Percentiles rank a stretch among this genome's conserved stretches.
Evolutionary conservation across 2,888 invertebrate genomes (phyloP).

Genomic region (Parochlus steinenii): DNA sequence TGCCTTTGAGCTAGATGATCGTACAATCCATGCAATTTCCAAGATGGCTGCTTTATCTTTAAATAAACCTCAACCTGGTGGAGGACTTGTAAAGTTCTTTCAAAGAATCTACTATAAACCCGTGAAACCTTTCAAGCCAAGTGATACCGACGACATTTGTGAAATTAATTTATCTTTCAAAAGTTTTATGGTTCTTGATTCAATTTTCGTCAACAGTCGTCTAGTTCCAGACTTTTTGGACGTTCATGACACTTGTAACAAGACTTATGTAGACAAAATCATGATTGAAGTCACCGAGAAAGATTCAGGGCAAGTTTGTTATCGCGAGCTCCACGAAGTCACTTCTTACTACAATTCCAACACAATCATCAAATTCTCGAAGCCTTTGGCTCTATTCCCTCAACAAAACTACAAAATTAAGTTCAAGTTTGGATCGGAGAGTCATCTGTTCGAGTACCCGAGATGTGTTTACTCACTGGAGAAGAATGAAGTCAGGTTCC

Average conservation of each 20-base stretch:
- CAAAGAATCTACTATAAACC: constrained; percentile 28
- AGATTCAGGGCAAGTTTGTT: not conserved
- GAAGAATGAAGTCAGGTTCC: constrained; percentile 10
- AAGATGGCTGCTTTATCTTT: constrained; percentile 1
- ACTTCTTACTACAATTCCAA: constrained; percentile 13
- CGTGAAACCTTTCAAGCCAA: constrained; percentile 25
- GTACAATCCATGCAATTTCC: not conserved
- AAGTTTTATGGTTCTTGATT: constrained; percentile 24
- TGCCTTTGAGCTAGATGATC: not conserved
- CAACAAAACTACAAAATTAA: constrained; percentile 24
- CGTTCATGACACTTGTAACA: constrained; percentile 2
- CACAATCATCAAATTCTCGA: constrained; percentile 20
- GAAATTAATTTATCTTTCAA: constrained; percentile 21
- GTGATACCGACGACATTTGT: constrained; percentile 21
- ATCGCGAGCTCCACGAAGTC: constrained; percentile 2
- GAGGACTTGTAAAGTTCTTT: constrained; percentile 1
- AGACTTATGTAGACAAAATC: constrained; percentile 3
- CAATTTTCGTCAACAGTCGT: constrained; percentile 25
- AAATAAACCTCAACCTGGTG: not conserved
- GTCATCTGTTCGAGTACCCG: constrained; percentile 28
- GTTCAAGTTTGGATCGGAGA: constrained; percentile 22
- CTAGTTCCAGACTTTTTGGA: constrained; percentile 19
- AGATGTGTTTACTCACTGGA: constrained; percentile 23
- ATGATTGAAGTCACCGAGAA: constrained; percentile 6
- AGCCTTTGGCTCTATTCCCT: constrained; percentile 23